phyloP scores from a whole-genome alignment of 2,797 vertebrate genomes.

The Alca torda region DNA sequence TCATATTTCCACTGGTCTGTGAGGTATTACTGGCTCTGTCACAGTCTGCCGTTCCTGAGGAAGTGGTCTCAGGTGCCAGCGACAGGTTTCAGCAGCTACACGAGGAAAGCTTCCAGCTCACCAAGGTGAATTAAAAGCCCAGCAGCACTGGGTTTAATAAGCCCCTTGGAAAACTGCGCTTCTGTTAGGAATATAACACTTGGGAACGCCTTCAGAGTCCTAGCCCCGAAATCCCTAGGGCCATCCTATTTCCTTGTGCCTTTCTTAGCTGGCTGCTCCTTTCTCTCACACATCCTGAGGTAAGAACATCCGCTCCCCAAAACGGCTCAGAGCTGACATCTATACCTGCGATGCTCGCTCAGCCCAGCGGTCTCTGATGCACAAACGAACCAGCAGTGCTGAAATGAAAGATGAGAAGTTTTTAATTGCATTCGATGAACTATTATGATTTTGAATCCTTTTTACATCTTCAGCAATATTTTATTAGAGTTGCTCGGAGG shows the following conservation, averaged over 20 bases:
- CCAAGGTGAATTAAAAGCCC: background rate
- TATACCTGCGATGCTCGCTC: background rate
- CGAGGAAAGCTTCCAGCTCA: background rate
- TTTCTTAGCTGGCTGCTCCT: background rate
- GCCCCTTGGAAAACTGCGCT: background rate
- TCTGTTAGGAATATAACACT: background rate
- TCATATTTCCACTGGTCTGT: background rate
- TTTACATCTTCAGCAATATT: conserved; percentile 13
- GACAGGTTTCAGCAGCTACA: background rate
- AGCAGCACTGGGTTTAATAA: background rate
- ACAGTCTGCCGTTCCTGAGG: background rate
- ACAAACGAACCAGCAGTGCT: background rate
- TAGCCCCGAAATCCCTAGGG: background rate
- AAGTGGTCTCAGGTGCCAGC: background rate
- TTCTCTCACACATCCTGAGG: background rate
- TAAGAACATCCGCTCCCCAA: rapidly evolving
- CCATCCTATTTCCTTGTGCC: background rate
- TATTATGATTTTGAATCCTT: background rate
- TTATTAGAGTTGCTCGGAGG: background rate
- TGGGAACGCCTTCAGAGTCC: background rate
- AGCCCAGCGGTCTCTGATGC: background rate
- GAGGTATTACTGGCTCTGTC: background rate
- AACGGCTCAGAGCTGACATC: background rate
- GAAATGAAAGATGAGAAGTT: background rate
- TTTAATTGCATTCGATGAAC: background rate